Base-by-base conservation (phyloP, 1,140 invertebrate genomes). In the Adelges cooleyi region DNA sequence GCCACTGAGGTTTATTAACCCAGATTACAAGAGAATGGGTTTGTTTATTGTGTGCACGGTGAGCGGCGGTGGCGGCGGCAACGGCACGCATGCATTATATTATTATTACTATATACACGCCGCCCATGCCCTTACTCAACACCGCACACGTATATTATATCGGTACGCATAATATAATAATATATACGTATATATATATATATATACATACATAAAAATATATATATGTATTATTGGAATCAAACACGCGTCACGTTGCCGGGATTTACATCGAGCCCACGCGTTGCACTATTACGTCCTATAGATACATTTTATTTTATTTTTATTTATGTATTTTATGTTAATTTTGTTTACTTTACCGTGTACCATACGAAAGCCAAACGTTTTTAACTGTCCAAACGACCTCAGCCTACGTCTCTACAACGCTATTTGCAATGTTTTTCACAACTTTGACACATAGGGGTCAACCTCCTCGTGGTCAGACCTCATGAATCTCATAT, bases 111-210 rank as follows among this genome's bases (percentile, higher is more conserved):
- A 33, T 33, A 25, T 62, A 48, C 29, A 6, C 56, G 56, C 5
- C 56, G 25, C 56, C 25, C 56, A 62, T 62, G 56, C 40, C 56
- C 56, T 62, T 62, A 62, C 56, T 36, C 56, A 62, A 62, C 42
- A 62, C 38, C 53, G 18, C 40, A 29, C n/a, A 44, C 40, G 10
- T 20, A 33, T 20, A 9, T 38, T 38, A 38, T 38, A 38, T 38
- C 13, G 13, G 5, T 10, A n/a, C 18, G 18, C n/a, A n/a, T n/a
- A n/a, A n/a, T n/a, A n/a, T n/a, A n/a, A n/a, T n/a, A n/a, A n/a
- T n/a, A n/a, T 25, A 50, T n/a, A 50, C 11, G 38, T 33, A 36
- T 20, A 40, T 22, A 40, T n/a, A 42, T 38, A 56, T 11, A 42
- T 38, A 23, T n/a, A 11, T 20, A 18, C 25, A 18, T n/a, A 17